Conservation (phyloP, 2,113 vertebrate genomes). For the Oncorhynchus nerka region DNA sequence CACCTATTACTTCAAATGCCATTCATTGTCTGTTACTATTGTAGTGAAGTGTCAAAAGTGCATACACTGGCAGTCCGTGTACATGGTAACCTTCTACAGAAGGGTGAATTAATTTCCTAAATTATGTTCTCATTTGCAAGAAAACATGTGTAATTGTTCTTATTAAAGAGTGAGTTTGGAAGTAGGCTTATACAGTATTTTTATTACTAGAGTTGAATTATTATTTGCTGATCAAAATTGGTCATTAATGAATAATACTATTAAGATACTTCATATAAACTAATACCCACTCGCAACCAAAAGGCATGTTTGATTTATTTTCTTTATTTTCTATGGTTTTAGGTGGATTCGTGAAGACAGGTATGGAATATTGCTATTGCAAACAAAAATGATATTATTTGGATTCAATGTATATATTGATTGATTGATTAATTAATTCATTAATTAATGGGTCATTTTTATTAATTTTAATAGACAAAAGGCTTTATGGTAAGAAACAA, state of each 20-base stretch:
- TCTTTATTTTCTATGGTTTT: conserved; percentile 34
- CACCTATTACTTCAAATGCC: neutral
- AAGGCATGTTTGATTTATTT: conserved; percentile 7
- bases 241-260: neutral
- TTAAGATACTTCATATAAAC: neutral
- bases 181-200: no score
- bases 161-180: no score
- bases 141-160: no score
- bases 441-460: conserved; percentile 5
- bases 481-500: conserved; percentile 49
- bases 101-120: no score
- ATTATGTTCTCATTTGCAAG: neutral
- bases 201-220: no score
- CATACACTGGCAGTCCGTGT: neutral
- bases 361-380: conserved; percentile 26
- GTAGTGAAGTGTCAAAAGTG: neutral
- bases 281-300: neutral
- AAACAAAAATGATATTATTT: neutral
- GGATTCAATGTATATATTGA: neutral
- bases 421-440: neutral
- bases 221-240: neutral
- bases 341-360: conserved; percentile 62
- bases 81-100: no score
- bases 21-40: neutral
- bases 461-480: conserved; percentile 39